Evolutionary conservation across 1,140 invertebrate species (phyloP), one percentile per base, ranked within the genome.

Genomic region (Conus betulinus): DNA sequence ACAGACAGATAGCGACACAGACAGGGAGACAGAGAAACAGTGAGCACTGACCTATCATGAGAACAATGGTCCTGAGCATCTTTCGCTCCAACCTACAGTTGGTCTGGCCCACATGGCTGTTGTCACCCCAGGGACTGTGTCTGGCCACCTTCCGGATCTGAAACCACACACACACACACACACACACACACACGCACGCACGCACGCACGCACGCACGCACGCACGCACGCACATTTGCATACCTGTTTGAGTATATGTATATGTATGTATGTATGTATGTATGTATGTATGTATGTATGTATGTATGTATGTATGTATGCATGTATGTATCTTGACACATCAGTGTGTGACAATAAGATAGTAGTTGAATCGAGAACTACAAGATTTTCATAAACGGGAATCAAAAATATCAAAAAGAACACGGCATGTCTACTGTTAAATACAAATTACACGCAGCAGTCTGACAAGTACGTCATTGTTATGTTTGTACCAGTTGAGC

Each of bases 51-150:
- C 89, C 84, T 13, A 87, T 57, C 88, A 91, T 91, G 7, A 90
- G 57, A 0, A 88, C 63, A 17, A 91, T 90, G 10, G 91, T 92
- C 84, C 88, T 92, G 11, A 90, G 57, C 91, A 92, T 89, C 82
- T 90, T 92, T n/a, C 67, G 86, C 85, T 92, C 90, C 57, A 91
- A 76, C 63, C 85, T 81, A 10, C 88, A 63, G 60, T 92, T 91
- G 74, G 57, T 89, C n/a, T 85, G 87, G 1, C 90, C 88, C 20
- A 92, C 60, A n/a, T 89, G 78, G 63, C 89, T 92, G 10, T 88
- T 87, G 63, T 81, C 79, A 20, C 90, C 88, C 88, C 89, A 90
- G 6, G 89, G 87, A 11, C 25, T 39, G 20, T 84, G 89, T 23
- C 86, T 82, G 27, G 74, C 84, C 7, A 89, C 52, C 51, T 67